Percentiles rank a stretch among this genome's conserved stretches.
Evolutionary conservation across 2,113 vertebrate species (phyloP).

Genomic region (Origma solitaria): DNA sequence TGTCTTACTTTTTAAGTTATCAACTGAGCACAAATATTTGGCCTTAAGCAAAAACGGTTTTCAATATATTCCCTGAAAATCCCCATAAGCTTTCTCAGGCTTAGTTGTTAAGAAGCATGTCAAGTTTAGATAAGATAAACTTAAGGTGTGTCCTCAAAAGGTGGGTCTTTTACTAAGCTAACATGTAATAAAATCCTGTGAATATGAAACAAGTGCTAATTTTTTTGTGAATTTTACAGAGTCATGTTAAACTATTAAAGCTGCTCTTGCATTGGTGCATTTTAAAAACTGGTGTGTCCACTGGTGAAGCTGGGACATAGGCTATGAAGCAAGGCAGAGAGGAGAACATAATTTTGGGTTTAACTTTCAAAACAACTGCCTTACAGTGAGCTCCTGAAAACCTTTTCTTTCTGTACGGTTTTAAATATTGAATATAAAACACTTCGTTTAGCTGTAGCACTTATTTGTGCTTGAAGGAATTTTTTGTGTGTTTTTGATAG

Average conservation of each 20-base stretch:
- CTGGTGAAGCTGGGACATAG: background rate
- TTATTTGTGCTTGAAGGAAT: background rate
- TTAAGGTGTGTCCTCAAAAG: background rate
- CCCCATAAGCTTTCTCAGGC: background rate
- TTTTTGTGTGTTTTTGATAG: background rate
- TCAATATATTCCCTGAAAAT: background rate
- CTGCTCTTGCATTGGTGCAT: background rate
- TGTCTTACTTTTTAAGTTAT: background rate
- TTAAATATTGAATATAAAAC: background rate
- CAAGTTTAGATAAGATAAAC: background rate
- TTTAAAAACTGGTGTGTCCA: background rate
- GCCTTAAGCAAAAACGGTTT: background rate
- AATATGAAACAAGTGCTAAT: background rate
- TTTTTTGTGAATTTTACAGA: background rate
- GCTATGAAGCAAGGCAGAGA: background rate
- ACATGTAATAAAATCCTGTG: background rate
- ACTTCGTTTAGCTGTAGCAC: background rate
- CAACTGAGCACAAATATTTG: background rate
- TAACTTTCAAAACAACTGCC: background rate
- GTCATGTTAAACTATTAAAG: background rate
- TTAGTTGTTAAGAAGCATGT: background rate
- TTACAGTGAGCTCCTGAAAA: background rate
- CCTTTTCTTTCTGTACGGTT: background rate
- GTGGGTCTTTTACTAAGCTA: background rate
- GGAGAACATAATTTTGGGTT: background rate